Conservation (phyloP, 1,140 invertebrate species). For the Brachionus sp. region DNA sequence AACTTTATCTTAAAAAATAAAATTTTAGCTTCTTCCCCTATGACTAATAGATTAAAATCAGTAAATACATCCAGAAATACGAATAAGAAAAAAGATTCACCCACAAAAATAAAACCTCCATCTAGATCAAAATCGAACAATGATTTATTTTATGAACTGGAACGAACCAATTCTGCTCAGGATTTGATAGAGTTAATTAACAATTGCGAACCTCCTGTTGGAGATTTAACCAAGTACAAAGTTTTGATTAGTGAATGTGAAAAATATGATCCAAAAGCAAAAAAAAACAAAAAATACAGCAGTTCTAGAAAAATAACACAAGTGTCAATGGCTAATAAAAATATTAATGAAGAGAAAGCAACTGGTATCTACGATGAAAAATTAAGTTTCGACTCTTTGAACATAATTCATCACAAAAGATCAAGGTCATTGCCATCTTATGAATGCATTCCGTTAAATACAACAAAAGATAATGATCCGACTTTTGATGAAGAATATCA, state of each 20-base stretch:
- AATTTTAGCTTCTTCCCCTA: not conserved
- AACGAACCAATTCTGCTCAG: constrained; percentile 37
- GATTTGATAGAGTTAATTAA: constrained; percentile 39
- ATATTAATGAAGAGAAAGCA: not conserved
- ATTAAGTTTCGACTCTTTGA: not conserved
- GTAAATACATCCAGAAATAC: not conserved
- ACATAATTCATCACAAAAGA: not conserved
- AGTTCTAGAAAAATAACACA: not conserved
- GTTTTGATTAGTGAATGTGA: constrained; percentile 31
- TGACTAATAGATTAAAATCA: not conserved
- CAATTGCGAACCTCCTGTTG: not conserved
- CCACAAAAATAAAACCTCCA: not conserved
- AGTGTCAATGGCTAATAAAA: not conserved
- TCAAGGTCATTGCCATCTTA: constrained; percentile 5
- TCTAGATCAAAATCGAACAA: constrained; percentile 36
- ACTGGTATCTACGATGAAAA: not conserved
- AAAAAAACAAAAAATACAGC: not conserved
- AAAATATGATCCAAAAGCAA: not conserved
- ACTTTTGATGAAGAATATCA: not conserved
- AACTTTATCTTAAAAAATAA: constrained; percentile 17
- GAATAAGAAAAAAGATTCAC: not conserved
- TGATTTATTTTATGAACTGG: constrained; percentile 22
- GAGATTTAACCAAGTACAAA: constrained; percentile 10
- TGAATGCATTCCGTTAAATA: not conserved
- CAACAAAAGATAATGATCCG: not conserved